Evolutionary conservation across 2,888 invertebrate genomes (phyloP), one percentile per base, ranked within the genome.

Genomic region (Orchesellides sinensis): DNA sequence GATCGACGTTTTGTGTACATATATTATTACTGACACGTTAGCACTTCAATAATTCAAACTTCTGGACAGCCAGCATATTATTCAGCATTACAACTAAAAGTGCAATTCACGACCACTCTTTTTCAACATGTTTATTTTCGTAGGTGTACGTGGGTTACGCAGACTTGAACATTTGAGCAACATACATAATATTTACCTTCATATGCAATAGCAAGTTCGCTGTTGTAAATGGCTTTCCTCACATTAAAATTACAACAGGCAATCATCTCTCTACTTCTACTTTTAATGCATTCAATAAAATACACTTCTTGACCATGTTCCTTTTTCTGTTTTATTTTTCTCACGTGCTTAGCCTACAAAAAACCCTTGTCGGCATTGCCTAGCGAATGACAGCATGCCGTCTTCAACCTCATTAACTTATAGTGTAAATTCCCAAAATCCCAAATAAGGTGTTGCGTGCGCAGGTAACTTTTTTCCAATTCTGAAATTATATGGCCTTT

Each of bases 391-490:
- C 66, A 63, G 47, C 80, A 59, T 59, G 80, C 72, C 72, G 80
- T 66, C 66, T 80, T 80, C 49, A 56, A 66, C 35, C 68, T 80
- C 56, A 73, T 80, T 80, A 73, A 80, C 72, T 68, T 61, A 27
- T 65, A 59, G 63, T 63, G 70, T 54, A 70, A 79, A 70, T 79
- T 35, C n/a, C 40, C n/a, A 2, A 40, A 40, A 5, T 80, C 59
- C 80, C 80, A 73, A 80, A 80, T 80, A 80, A 80, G 80, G 80
- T 80, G 80, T 80, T 80, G 80, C 80, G 80, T 80, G 73, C 80
- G 66, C 80, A 73, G 59, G 45, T 73, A 73, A 80, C 47, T 72
- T 72, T 68, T 70, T 63, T 63, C 27, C 29, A 12, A 29, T 12
- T 29, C 8, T 29, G 17, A 29, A 29, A 23, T 59, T 3, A 56